A percentile compares a stretch with the other conserved stretches of the same genome.
phyloP scores from a whole-genome alignment of 2,888 invertebrate genomes.

The Serrognathus titanus region DNA sequence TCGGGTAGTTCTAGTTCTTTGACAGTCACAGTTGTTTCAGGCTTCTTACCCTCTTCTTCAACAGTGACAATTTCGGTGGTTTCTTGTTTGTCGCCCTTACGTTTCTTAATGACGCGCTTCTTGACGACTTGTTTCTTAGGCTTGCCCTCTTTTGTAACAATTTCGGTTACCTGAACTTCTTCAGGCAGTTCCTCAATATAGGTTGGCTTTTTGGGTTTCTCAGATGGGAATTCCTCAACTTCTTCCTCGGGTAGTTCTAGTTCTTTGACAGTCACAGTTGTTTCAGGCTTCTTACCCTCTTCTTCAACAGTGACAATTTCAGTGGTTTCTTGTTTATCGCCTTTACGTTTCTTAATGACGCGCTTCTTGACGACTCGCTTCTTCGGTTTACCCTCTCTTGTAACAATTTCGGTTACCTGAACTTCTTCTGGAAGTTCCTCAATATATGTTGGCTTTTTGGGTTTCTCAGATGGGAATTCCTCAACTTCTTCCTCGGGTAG shows the following conservation, averaged over 20 bases:
- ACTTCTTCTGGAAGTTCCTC: constrained; percentile 36
- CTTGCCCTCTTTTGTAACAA: constrained; percentile 41
- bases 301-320: constrained; percentile 38
- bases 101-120: constrained; percentile 32
- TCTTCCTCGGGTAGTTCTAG: constrained; percentile 27
- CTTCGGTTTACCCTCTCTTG: constrained; percentile 28
- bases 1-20: constrained; percentile 33
- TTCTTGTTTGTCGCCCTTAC: constrained; percentile 39
- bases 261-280: constrained; percentile 33
- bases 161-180: constrained; percentile 36
- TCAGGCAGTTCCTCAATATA: constrained; percentile 27
- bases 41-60: constrained; percentile 46
- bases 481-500: constrained; percentile 19
- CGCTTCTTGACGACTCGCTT: constrained; percentile 41
- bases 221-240: constrained; percentile 25
- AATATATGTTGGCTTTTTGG: constrained; percentile 29
- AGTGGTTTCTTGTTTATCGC: constrained; percentile 34
- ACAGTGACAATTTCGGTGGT: constrained; percentile 43
- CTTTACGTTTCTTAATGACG: constrained; percentile 40
- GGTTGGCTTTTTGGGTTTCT: constrained; percentile 42
- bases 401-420: constrained; percentile 30
- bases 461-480: constrained; percentile 7
- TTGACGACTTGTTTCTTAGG: constrained; percentile 37
- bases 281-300: constrained; percentile 38
- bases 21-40: constrained; percentile 36